These are phyloP conservation scores for Rhinella marina DNA, from an alignment of 2,797 vertebrate species.

Conservation along the genomic window DNA sequence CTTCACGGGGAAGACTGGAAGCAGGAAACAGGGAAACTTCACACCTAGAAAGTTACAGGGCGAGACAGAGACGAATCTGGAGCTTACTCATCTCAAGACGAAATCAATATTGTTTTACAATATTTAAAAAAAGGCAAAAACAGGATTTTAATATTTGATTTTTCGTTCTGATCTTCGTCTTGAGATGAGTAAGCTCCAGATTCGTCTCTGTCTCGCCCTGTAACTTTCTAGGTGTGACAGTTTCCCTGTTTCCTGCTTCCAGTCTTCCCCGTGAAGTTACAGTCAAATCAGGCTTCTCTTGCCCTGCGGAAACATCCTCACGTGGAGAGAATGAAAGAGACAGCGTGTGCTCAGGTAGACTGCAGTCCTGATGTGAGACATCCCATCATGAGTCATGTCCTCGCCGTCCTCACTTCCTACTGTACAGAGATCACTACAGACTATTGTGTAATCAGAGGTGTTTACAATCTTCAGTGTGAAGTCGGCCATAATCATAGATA, in stretches of 20 bases:
- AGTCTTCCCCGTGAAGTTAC: neutral
- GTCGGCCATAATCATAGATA: no score
- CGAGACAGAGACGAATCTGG: no score
- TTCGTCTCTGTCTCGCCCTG: no score
- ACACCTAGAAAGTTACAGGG: neutral
- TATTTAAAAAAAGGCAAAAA: no score
- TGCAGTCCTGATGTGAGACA: neutral
- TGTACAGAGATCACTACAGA: constrained; percentile 5
- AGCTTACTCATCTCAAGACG: neutral
- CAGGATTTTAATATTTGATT: no score
- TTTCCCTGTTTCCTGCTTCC: neutral
- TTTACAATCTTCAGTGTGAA: neutral
- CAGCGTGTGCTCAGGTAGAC: neutral
- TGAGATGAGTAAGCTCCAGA: neutral
- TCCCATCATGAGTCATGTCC: constrained; percentile 1
- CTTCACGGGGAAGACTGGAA: neutral
- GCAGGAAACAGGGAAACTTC: neutral
- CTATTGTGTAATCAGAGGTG: neutral
- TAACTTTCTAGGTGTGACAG: neutral
- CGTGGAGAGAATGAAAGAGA: constrained; percentile 26
- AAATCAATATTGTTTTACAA: no score
- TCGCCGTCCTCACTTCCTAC: neutral
- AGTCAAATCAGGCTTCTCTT: no score
- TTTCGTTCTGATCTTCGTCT: no score
- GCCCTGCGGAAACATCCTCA: neutral